Evolutionary conservation across 2,888 invertebrate genomes (phyloP).

Genomic region (Pheosia gnoma): DNA sequence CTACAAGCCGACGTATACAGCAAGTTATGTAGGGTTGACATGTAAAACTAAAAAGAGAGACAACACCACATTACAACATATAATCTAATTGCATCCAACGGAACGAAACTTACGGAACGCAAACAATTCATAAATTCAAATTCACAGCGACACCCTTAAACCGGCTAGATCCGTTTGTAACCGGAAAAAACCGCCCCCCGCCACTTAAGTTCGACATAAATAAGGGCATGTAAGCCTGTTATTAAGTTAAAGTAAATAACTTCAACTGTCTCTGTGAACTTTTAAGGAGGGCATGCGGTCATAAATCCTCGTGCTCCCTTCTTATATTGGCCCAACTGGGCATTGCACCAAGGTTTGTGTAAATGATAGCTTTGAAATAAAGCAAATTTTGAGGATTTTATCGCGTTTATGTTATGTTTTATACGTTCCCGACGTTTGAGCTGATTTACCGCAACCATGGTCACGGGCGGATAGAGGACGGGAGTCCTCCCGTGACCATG

Average conservation of each 20-base stretch:
- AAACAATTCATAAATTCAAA: conserved; percentile 37
- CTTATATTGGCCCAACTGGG: background rate
- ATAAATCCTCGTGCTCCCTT: conserved; percentile 27
- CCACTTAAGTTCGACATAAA: conserved; percentile 42
- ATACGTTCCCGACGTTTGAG: too few species aligned
- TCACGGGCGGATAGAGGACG: too few species aligned
- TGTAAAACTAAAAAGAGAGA: too few species aligned
- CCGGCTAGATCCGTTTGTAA: conserved; percentile 38
- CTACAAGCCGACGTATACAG: too few species aligned
- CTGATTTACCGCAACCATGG: too few species aligned
- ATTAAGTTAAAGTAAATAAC: conserved; percentile 60
- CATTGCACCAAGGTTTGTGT: background rate
- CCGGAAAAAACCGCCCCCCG: conserved; percentile 40
- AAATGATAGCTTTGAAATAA: too few species aligned
- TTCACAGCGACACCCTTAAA: conserved; percentile 39
- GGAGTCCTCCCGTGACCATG: too few species aligned
- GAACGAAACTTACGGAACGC: background rate
- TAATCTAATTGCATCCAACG: too few species aligned
- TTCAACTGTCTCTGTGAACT: conserved; percentile 41
- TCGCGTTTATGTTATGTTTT: too few species aligned
- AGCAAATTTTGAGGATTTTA: too few species aligned
- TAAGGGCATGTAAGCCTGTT: conserved; percentile 51
- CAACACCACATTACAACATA: too few species aligned
- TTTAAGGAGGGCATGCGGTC: conserved; percentile 34
- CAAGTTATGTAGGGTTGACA: too few species aligned